Base-by-base conservation (phyloP, 2,797 vertebrate genomes). In the Periophthalmus magnuspinnatus region DNA sequence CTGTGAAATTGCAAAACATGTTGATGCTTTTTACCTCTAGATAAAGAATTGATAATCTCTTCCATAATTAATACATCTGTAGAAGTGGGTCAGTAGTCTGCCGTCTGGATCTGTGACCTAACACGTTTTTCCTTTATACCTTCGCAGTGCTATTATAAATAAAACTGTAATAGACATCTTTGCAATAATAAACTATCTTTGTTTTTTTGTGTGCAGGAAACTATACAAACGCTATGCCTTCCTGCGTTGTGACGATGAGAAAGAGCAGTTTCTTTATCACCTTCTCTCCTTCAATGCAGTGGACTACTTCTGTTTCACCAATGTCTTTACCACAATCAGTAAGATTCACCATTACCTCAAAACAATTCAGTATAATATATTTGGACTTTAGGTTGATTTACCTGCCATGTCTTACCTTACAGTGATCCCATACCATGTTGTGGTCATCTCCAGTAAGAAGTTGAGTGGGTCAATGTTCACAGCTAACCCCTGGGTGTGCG, bases 301-400 rank as follows among this genome's bases (percentile, higher is more conserved):
- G 16, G 97, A 99, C 91, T 99, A 99, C 90, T 99, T 99, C 80
- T 99, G 98, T 81, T 99, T 99, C 86, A 99, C 98, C 85, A 99
- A 98, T 63, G 98, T 99, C 89, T 99, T 99, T 88, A 99, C 97
- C 68, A 99, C 98, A 32, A 96, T 99, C 91, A 92, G 98, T 99
- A 92, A 97, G 98, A 95, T 83, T 52, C 62, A 0, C 5, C 56
- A 47, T 14, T 1, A 65, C n/a, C 1, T 7, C 1, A 28, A 34
- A 38, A 33, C 17, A 2, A 24, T 13, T 1, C 11, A 34, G 41
- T 24, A 48, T 16, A 10, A 11, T 5, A n/a, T 3, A 54, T 55
- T 34, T 45, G 41, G 38, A 16, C 13, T 45, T 48, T 50, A 24
- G 3, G n/a, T 13, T 21, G 2, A 33, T 24, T 48, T 9, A 32